These are phyloP conservation scores for Pharmacophagus antenor DNA, from an alignment of 2,888 invertebrate genomes.

Conservation along the genomic window DNA sequence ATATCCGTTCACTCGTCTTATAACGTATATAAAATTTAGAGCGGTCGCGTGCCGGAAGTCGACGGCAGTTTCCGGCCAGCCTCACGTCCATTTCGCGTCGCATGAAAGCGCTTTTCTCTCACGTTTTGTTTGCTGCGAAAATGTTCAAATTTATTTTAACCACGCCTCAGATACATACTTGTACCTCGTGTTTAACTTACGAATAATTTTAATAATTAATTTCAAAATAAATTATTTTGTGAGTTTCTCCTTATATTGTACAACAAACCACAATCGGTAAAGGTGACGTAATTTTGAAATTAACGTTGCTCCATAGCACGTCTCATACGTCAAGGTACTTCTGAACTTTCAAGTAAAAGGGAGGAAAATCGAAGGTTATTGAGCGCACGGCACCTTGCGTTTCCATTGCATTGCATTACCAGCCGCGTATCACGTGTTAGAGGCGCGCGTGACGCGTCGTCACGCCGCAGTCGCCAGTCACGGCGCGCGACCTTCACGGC, in stretches of 20 bases:
- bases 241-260: too few species aligned
- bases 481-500: constrained; percentile 46
- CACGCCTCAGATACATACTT: background rate
- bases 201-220: background rate
- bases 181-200: background rate
- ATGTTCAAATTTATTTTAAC: background rate
- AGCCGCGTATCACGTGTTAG: constrained; percentile 41
- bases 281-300: too few species aligned
- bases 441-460: constrained; percentile 49
- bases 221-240: too few species aligned
- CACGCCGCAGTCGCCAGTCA: constrained; percentile 38
- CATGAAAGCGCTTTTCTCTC: background rate
- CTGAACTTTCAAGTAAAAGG: constrained; percentile 7
- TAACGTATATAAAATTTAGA: background rate
- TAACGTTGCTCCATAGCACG: too few species aligned
- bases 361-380: background rate
- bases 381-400: constrained; percentile 9
- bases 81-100: background rate
- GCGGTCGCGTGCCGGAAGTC: constrained; percentile 7
- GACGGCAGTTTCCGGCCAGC: constrained; percentile 9
- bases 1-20: background rate
- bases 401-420: background rate
- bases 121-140: background rate
- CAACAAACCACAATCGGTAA: too few species aligned
- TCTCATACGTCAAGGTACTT: too few species aligned